Conservation (phyloP, 2,797 vertebrate genomes). For the Sebastolobus alascanus region DNA sequence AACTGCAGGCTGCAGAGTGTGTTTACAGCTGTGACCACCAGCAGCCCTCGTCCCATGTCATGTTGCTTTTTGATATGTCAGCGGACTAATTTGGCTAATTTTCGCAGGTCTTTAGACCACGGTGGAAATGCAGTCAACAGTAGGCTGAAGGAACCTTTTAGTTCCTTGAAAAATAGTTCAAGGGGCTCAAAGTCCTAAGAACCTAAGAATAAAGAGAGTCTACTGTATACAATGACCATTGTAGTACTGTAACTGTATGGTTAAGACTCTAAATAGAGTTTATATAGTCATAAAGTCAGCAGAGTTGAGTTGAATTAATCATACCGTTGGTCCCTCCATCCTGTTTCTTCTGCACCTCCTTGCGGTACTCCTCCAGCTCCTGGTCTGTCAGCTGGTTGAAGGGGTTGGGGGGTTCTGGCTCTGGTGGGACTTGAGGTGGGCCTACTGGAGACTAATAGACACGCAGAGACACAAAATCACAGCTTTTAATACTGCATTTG, state of each 20-base stretch:
- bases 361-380: slow-evolving; percentile 96
- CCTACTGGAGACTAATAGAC: slow-evolving; percentile 90
- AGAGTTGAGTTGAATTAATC: slow-evolving; percentile 4
- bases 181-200: neutral
- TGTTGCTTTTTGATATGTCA: too few relatives aligned
- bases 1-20: too few relatives aligned
- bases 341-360: slow-evolving; percentile 96
- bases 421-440: slow-evolving; percentile 74
- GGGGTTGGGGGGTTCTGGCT: slow-evolving; percentile 93
- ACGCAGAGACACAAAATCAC: slow-evolving; percentile 23
- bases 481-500: neutral
- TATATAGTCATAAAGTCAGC: neutral
- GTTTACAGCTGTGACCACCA: too few relatives aligned
- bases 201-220: neutral
- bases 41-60: too few relatives aligned
- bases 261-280: neutral
- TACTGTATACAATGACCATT: neutral
- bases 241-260: neutral
- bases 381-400: slow-evolving; percentile 97
- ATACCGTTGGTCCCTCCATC: slow-evolving; percentile 88
- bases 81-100: too few relatives aligned
- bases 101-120: too few relatives aligned
- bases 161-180: too few relatives aligned
- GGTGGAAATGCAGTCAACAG: too few relatives aligned
- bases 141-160: too few relatives aligned